Conservation (phyloP, 2,113 vertebrate species). For the Probosciger aterrimus region DNA sequence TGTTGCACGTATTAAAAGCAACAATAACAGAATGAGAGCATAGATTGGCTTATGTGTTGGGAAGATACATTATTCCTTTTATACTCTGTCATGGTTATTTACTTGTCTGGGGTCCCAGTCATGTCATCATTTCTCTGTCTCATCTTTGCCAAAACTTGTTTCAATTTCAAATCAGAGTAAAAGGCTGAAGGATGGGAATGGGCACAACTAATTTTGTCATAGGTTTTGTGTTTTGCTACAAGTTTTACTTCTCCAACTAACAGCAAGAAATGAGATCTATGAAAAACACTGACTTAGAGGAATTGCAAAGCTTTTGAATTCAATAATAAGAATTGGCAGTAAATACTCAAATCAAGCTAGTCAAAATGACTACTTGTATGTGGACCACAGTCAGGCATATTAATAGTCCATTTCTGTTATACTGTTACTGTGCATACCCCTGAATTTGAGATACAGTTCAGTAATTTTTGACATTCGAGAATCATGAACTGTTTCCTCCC, state of each 20-base stretch:
- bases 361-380: background rate
- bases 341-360: background rate
- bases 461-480: background rate
- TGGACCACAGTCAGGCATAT: background rate
- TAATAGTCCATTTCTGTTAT: background rate
- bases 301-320: background rate
- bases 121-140: background rate
- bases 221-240: background rate
- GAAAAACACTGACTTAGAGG: background rate
- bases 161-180: background rate
- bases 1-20: conserved; percentile 2
- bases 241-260: background rate
- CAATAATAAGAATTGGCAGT: background rate
- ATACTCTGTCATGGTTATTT: background rate
- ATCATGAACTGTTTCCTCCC: background rate
- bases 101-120: background rate
- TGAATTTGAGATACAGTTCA: background rate
- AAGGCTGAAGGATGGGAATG: background rate
- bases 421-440: background rate
- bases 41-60: background rate
- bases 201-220: background rate
- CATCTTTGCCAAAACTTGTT: background rate
- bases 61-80: background rate
- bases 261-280: background rate
- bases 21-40: conserved; percentile 25